phyloP scores from a whole-genome alignment of 1,140 invertebrate genomes.

The Drosophila rufa region DNA sequence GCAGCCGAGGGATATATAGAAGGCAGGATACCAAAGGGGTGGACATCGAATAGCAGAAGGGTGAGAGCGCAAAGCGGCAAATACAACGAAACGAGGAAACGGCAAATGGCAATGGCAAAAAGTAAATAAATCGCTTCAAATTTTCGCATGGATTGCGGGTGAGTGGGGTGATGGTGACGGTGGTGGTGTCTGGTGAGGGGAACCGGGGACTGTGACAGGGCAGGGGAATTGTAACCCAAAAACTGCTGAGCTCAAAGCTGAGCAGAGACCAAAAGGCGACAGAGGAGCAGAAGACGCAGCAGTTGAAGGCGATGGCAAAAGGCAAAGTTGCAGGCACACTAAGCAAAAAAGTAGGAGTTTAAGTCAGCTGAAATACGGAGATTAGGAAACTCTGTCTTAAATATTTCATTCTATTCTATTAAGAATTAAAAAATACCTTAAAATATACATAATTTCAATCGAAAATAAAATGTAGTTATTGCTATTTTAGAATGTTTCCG shows the following conservation, averaged over 20 bases:
- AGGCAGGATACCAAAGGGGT: slow-evolving; percentile 9
- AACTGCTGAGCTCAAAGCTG: slow-evolving; percentile 76
- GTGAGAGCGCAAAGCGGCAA: slow-evolving; percentile 40
- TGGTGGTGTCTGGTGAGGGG: not conserved
- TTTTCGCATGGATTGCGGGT: slow-evolving; percentile 78
- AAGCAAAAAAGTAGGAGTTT: not conserved
- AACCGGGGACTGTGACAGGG: not conserved
- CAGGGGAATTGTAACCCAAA: slow-evolving; percentile 49
- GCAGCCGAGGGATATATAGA: slow-evolving; percentile 14
- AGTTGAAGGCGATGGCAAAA: slow-evolving; percentile 29
- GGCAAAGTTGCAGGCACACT: slow-evolving; percentile 51
- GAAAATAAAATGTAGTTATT: not conserved
- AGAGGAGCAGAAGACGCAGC: slow-evolving; percentile 19
- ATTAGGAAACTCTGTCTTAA: not conserved
- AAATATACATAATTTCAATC: not conserved
- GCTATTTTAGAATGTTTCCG: too few relatives aligned
- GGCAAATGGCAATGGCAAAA: slow-evolving; percentile 77
- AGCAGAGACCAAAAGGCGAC: slow-evolving; percentile 20
- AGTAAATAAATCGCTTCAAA: slow-evolving; percentile 83
- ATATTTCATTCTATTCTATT: not conserved
- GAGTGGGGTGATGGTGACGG: not conserved
- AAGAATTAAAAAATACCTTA: too few relatives aligned
- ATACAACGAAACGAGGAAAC: slow-evolving; percentile 61
- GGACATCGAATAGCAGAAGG: slow-evolving; percentile 3
- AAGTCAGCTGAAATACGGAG: too few relatives aligned